Evolutionary conservation across 2,113 vertebrate species (phyloP).

Genomic region (Pycnonotus jocosus): DNA sequence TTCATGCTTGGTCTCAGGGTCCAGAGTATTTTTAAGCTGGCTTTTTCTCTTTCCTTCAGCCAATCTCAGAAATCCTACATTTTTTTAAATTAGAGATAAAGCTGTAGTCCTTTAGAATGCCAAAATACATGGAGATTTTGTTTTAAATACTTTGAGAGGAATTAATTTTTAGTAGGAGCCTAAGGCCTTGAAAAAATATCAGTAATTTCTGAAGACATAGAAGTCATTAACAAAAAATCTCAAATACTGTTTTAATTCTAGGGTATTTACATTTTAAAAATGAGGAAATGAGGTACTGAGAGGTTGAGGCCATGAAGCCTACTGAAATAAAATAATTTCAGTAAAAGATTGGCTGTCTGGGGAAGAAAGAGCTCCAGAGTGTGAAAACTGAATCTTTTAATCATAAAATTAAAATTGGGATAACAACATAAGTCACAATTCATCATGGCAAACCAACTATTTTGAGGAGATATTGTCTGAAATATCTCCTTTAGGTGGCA

Average conservation of each 20-base stretch:
- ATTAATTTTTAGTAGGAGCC: neutral
- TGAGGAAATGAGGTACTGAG: neutral
- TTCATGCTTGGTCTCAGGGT: neutral
- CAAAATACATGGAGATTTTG: neutral
- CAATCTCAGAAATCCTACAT: neutral
- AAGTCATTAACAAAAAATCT: neutral
- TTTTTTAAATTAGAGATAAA: neutral
- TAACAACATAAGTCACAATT: neutral
- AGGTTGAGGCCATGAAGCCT: neutral
- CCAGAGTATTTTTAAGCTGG: neutral
- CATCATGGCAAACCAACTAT: neutral
- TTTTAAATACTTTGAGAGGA: neutral
- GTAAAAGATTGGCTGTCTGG: neutral
- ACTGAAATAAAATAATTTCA: neutral
- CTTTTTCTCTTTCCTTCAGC: neutral
- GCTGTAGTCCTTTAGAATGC: neutral
- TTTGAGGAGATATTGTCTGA: neutral
- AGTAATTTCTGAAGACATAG: neutral
- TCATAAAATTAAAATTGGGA: neutral
- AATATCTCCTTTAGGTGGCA: constrained; percentile 34
- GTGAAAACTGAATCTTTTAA: neutral
- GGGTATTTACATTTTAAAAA: neutral
- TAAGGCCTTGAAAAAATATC: neutral
- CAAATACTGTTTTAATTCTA: neutral
- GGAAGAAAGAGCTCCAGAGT: neutral